Evolutionary conservation across 2,888 invertebrate genomes (phyloP), one percentile per base, ranked within the genome.

Genomic region (Nasonovia ribisnigri): DNA sequence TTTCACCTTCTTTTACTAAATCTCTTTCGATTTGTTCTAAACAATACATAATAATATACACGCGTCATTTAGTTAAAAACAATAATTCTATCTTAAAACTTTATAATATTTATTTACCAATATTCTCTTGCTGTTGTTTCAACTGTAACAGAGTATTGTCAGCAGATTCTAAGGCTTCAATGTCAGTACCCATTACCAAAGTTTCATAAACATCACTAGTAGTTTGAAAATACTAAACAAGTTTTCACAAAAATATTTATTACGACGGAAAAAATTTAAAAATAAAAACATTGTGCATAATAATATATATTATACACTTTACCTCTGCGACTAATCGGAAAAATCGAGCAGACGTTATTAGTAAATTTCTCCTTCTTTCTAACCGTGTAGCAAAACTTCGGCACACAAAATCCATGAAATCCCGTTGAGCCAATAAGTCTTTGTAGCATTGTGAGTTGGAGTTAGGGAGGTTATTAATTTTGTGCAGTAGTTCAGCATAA

Each of bases 321-420:
- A 97, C 97, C 96, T 98, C 97, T 6, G 97, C 97, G 87, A 97
- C 97, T 88, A 98, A 96, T 54, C 97, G 96, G 95, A 97, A 98
- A 96, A 98, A 98, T 95, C 97, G 96, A 95, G 97, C 96, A 26
- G 98, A 97, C 29, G 97, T 97, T 94, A 97, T 97, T 77, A 98
- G 96, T 88, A 98, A 96, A 95, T 97, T 98, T 94, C 97, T 96
- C 84, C 98, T 96, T 84, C 97, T 96, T 95, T 98, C 98, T 93
- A 98, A 96, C 29, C 98, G 96, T 57, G 97, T 97, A 0, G 98
- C 97, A 95, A 98, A 98, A 95, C 97, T 97, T 94, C 97, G 96
- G 95, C 97, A 98, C 0, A 98, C 97, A 94, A 97, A 97, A 96
- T 98, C 97, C 97, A 98, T 98, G 95, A 98, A 98, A 95, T 98